Percentiles rank a stretch among this genome's conserved stretches.
Conservation (phyloP, 2,797 vertebrate species). For the Thripadectes ignobilis region DNA sequence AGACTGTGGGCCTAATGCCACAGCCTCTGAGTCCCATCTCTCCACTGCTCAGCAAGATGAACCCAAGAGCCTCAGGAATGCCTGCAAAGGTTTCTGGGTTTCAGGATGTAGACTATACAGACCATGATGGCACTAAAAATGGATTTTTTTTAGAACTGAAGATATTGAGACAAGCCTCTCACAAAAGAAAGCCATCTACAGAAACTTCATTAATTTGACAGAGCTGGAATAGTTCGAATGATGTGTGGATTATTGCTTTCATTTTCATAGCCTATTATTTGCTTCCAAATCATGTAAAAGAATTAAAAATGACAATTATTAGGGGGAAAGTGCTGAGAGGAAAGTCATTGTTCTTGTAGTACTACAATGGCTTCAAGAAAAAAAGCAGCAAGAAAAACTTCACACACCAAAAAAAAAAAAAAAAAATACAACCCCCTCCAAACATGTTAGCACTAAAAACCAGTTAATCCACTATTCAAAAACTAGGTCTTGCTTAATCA, state of each 20-base stretch:
- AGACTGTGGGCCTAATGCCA: neutral
- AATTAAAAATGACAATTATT: neutral
- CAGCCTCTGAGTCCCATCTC: neutral
- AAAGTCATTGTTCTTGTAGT: neutral
- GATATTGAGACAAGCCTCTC: neutral
- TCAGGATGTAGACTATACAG: neutral
- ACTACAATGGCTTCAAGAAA: neutral
- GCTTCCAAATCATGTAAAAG: neutral
- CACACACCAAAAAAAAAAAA: neutral
- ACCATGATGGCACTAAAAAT: neutral
- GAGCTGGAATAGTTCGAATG: neutral
- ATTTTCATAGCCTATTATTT: neutral
- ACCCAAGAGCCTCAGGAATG: neutral
- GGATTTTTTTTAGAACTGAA: neutral
- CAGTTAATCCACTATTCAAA: conserved; percentile 48
- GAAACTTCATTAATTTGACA: neutral
- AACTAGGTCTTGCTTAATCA: conserved; percentile 34
- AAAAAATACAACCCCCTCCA: neutral
- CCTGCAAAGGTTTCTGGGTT: neutral
- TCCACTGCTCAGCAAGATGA: neutral
- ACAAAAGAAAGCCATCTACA: neutral
- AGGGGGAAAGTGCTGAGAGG: neutral
- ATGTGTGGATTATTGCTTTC: neutral
- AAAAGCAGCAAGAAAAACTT: neutral
- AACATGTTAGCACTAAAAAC: conserved; percentile 14